These are phyloP conservation scores for Coptodon bakossiorum DNA, from an alignment of 2,113 vertebrate species.

Conservation along the genomic window DNA sequence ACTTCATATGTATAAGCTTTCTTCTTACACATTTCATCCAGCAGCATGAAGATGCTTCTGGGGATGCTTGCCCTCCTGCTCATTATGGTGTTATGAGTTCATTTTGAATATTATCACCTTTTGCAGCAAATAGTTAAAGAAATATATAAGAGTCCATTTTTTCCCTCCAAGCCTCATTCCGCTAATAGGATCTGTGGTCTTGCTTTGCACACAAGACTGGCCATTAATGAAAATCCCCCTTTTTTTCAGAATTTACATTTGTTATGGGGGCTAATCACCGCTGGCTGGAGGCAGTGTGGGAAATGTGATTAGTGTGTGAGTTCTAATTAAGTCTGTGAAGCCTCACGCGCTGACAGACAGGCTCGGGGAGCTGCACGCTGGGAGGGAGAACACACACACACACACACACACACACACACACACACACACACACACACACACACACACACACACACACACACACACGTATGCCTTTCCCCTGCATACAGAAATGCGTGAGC, in stretches of 20 bases:
- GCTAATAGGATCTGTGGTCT: conserved; percentile 15
- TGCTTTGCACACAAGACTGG: background rate
- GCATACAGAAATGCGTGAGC: background rate
- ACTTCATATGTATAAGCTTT: background rate
- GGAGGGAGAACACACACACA: background rate
- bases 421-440: background rate
- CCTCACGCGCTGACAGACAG: conserved; percentile 45
- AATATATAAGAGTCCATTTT: background rate
- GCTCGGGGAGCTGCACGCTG: conserved; percentile 28
- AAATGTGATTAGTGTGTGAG: conserved; percentile 66
- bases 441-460: background rate
- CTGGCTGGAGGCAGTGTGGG: conserved; percentile 45
- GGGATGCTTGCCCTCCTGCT: conserved; percentile 17
- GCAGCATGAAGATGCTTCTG: background rate
- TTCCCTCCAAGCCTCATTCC: background rate
- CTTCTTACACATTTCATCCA: background rate
- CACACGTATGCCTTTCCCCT: background rate
- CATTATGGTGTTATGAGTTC: conserved; percentile 14
- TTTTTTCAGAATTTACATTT: conserved; percentile 33
- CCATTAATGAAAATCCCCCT: conserved; percentile 20
- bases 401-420: background rate
- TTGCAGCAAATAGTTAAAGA: conserved; percentile 6
- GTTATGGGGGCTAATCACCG: conserved; percentile 53
- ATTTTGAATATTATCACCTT: conserved; percentile 16
- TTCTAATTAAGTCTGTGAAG: conserved; percentile 69